Conservation (phyloP, 2,888 invertebrate genomes). For the Callimorpha dominula region DNA sequence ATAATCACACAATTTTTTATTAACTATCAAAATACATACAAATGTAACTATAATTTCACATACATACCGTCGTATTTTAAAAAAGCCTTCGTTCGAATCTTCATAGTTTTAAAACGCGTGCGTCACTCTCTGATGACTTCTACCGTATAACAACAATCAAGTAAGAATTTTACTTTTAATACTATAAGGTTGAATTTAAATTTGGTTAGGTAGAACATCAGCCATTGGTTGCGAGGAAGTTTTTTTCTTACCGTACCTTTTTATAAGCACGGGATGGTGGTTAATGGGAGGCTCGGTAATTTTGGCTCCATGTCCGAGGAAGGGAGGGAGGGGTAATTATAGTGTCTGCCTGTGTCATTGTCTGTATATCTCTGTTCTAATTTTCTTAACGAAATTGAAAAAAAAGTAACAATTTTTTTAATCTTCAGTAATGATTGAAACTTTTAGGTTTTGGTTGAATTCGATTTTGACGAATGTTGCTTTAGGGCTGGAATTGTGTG, state of each 20-base stretch:
- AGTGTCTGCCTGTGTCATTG: constrained; percentile 83
- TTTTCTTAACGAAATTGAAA: constrained; percentile 68
- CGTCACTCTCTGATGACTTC: constrained; percentile 53
- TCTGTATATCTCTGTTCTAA: constrained; percentile 74
- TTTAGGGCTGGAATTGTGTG: constrained; percentile 17
- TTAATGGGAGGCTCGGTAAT: constrained; percentile 81
- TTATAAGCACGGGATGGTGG: constrained; percentile 80
- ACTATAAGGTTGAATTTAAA: constrained; percentile 55
- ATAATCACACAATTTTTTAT: constrained; percentile 31
- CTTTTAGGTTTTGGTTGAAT: constrained; percentile 37
- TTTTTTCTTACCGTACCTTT: constrained; percentile 72
- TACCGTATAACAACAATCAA: constrained; percentile 28
- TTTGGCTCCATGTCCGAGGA: constrained; percentile 63
- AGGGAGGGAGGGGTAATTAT: constrained; percentile 74
- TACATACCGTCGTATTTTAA: constrained; percentile 40
- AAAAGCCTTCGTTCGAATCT: constrained; percentile 40
- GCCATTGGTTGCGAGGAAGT: constrained; percentile 76
- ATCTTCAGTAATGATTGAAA: constrained; percentile 44
- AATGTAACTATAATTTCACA: constrained; percentile 51
- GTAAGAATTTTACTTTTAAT: constrained; percentile 22
- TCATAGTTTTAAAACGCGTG: constrained; percentile 53
- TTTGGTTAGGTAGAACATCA: constrained; percentile 40
- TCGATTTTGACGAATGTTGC: constrained; percentile 35
- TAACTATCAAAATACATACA: constrained; percentile 37
- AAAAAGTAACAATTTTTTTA: constrained; percentile 39